Conservation (phyloP, 2,888 invertebrate genomes). For the Orchestes rusci region DNA sequence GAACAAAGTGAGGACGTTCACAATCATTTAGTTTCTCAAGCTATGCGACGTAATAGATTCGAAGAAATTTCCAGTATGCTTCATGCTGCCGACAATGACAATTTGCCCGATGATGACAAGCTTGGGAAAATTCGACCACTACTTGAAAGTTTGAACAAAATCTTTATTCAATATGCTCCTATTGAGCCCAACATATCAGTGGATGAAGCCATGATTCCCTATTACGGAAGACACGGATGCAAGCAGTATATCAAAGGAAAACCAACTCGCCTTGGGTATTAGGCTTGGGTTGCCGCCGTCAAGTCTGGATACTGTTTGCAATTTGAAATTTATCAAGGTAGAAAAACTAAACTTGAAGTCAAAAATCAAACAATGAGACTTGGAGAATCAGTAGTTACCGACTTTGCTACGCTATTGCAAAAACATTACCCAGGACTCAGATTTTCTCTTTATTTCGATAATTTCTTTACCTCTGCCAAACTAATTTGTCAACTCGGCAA, state of each 20-base stretch:
- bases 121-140: too few relatives aligned
- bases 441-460: too few relatives aligned
- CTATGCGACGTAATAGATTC: conserved; percentile 21
- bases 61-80: conserved; percentile 16
- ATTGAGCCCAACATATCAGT: conserved; percentile 18
- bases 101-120: conserved; percentile 11
- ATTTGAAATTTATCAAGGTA: conserved; percentile 26
- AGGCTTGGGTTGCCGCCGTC: conserved; percentile 28
- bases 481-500: conserved; percentile 12
- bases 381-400: conserved; percentile 27
- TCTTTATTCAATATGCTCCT: conserved; percentile 10
- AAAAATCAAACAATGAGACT: too few relatives aligned
- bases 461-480: conserved; percentile 14
- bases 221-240: conserved; percentile 27
- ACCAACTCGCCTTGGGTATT: conserved; percentile 29
- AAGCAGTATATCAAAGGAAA: conserved; percentile 29
- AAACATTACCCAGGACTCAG: too few relatives aligned
- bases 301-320: conserved; percentile 25
- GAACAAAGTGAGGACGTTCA: too few relatives aligned
- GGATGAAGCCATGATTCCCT: conserved; percentile 29
- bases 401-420: conserved; percentile 4
- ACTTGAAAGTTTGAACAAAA: conserved; percentile 16
- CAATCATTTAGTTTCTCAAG: too few relatives aligned
- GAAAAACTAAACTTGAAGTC: too few relatives aligned
- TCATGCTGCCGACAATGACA: conserved; percentile 18